These are phyloP conservation scores for Neosalanx taihuensis DNA, from an alignment of 2,797 vertebrate genomes.

Conservation along the genomic window DNA sequence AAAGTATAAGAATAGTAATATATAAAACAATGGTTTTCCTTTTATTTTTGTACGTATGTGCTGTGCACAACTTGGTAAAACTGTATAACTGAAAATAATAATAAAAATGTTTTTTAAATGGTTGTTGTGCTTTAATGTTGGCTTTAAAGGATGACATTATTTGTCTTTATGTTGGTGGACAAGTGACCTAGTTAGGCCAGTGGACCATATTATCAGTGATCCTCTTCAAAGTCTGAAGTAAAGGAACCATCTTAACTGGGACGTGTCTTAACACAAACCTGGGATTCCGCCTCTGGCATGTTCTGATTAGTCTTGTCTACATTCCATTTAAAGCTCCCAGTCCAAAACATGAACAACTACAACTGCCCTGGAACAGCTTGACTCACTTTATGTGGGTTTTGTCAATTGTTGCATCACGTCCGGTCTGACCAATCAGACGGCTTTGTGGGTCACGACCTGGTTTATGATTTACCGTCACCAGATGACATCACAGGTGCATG, in stretches of 20 bases:
- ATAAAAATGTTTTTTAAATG: conserved; percentile 82
- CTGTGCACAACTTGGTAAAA: conserved; percentile 89
- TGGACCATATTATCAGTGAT: neutral
- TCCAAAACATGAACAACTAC: neutral
- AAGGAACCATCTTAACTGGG: neutral
- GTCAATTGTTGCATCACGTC: too few relatives aligned
- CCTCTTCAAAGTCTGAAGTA: too few relatives aligned
- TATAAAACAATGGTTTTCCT: conserved; percentile 85
- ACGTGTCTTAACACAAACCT: neutral
- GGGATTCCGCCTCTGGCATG: neutral
- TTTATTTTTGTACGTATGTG: conserved; percentile 95
- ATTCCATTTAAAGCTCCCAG: neutral
- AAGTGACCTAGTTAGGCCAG: neutral
- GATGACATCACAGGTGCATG: conserved; percentile 3
- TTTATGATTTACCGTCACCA: neutral
- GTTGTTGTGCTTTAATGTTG: conserved; percentile 34
- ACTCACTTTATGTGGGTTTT: neutral
- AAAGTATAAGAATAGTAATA: conserved; percentile 74
- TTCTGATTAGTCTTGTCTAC: neutral
- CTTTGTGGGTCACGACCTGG: too few relatives aligned
- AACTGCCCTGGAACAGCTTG: neutral
- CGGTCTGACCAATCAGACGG: too few relatives aligned
- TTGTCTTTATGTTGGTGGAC: neutral
- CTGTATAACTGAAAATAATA: conserved; percentile 82
- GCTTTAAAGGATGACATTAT: neutral